Percentiles rank a stretch among this genome's conserved stretches.
Evolutionary conservation across 1,140 invertebrate genomes (phyloP).

Genomic region (Hycleus cichorii): DNA sequence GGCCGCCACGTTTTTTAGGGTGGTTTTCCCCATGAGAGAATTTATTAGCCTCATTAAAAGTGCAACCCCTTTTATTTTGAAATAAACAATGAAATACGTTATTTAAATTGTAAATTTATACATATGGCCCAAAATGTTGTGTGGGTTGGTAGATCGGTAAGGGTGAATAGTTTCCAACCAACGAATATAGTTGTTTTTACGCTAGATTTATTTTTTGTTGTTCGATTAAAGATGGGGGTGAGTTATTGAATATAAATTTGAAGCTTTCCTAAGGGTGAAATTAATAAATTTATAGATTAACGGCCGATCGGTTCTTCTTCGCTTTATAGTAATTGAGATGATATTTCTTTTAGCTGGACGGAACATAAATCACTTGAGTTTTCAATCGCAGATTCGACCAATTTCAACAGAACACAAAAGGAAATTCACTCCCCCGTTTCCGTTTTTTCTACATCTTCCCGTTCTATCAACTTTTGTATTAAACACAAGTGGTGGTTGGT

Average conservation of each 20-base stretch:
- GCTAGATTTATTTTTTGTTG: constrained; percentile 7
- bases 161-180: not conserved
- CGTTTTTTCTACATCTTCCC: not conserved
- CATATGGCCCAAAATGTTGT: not conserved
- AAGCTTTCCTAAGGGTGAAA: not conserved
- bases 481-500: too few relatives aligned
- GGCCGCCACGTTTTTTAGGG: too few relatives aligned
- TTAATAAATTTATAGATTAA: constrained; percentile 4
- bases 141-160: too few relatives aligned
- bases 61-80: constrained; percentile 1
- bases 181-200: constrained; percentile 6
- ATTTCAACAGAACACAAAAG: constrained; percentile 16
- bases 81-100: constrained; percentile 10
- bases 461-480: not conserved
- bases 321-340: constrained; percentile 19
- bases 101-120: constrained; percentile 9
- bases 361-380: constrained; percentile 19
- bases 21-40: not conserved
- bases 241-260: not conserved
- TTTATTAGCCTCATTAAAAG: constrained; percentile 6
- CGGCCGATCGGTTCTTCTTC: not conserved
- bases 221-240: not conserved
- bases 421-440: constrained; percentile 16
- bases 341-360: constrained; percentile 16
- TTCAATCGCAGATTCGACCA: constrained; percentile 15